Percentiles rank a stretch among this genome's conserved stretches.
Evolutionary conservation across 2,888 invertebrate species (phyloP).

Genomic region (Xanthorhoe designata): DNA sequence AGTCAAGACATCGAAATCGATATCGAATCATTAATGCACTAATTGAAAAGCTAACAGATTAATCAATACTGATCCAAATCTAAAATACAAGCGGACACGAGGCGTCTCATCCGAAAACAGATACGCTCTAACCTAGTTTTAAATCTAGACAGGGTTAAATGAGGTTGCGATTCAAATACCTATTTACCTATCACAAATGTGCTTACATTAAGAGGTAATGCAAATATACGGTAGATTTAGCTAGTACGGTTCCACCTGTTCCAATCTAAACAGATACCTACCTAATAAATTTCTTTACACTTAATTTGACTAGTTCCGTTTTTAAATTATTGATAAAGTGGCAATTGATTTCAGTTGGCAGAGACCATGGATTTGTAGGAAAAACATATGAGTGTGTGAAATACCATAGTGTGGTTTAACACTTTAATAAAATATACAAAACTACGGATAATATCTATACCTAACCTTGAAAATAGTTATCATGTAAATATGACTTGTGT

Average conservation of each 20-base stretch:
- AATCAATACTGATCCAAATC: conserved; percentile 1
- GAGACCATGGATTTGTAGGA: no score
- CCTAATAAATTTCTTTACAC: no score
- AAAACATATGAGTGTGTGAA: no score
- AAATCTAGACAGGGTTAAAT: conserved; percentile 38
- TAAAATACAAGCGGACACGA: conserved; percentile 20
- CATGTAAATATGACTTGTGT: neutral
- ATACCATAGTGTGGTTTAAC: no score
- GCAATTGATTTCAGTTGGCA: no score
- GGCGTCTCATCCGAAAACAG: conserved; percentile 35
- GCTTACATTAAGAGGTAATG: conserved; percentile 8
- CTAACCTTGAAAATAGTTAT: neutral
- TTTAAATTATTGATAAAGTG: no score
- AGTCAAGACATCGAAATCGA: no score
- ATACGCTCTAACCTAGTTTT: conserved; percentile 40
- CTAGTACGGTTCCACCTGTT: conserved; percentile 5
- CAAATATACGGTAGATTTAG: neutral
- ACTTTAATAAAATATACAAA: no score
- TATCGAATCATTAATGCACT: neutral
- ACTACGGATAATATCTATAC: no score
- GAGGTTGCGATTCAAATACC: conserved; percentile 37
- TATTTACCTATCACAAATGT: conserved; percentile 5
- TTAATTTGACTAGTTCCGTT: no score
- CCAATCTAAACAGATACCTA: neutral
- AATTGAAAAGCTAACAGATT: conserved; percentile 1